Evolutionary conservation across 2,888 invertebrate species (phyloP).

Genomic region (Bellardia bayeri): DNA sequence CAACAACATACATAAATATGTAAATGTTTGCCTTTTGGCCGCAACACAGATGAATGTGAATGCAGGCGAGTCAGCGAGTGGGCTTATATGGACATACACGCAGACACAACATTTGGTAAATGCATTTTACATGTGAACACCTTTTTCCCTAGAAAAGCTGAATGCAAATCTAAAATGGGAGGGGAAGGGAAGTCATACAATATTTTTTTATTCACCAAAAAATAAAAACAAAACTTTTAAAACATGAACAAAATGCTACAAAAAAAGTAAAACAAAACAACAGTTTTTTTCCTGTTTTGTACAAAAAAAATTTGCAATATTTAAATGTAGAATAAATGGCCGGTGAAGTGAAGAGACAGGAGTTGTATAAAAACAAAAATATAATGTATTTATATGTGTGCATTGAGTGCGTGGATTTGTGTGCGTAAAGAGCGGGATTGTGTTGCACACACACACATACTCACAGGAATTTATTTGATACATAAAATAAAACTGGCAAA

Average conservation of each 20-base stretch:
- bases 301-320: constrained; percentile 52
- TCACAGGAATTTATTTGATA: neutral
- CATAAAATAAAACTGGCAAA: constrained; percentile 72
- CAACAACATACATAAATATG: constrained; percentile 48
- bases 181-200: constrained; percentile 17
- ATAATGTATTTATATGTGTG: constrained; percentile 45
- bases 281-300: constrained; percentile 44
- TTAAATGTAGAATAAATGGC: constrained; percentile 49
- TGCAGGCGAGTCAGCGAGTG: constrained; percentile 35
- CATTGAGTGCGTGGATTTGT: constrained; percentile 70
- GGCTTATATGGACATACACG: constrained; percentile 15
- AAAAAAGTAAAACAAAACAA: constrained; percentile 67
- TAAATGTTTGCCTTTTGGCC: constrained; percentile 67
- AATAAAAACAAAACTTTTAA: constrained; percentile 63
- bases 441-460: neutral
- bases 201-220: constrained; percentile 63
- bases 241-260: constrained; percentile 53
- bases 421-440: constrained; percentile 66
- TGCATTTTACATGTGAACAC: constrained; percentile 72
- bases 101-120: constrained; percentile 30
- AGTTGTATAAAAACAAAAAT: constrained; percentile 48
- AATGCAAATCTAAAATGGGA: neutral
- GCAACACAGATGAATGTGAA: constrained; percentile 53
- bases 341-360: constrained; percentile 40
- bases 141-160: constrained; percentile 43